Conservation (phyloP, 2,797 vertebrate genomes). For the Halcyon leucocephala region DNA sequence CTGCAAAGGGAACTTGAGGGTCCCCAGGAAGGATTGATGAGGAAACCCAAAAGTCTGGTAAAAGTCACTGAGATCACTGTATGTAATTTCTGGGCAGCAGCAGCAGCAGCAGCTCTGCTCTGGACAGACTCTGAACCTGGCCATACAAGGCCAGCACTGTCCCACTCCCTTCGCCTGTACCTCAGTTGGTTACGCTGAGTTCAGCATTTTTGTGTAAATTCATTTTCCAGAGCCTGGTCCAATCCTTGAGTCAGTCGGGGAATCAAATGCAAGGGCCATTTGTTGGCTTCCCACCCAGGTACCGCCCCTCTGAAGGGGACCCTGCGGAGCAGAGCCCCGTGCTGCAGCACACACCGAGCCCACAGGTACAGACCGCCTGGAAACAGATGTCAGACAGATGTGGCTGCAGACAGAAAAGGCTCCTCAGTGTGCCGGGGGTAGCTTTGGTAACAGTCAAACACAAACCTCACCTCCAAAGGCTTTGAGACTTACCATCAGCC, state of each 20-base stretch:
- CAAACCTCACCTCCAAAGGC: slow-evolving; percentile 12
- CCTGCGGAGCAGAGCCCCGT: background rate
- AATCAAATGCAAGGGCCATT: background rate
- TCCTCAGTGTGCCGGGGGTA: background rate
- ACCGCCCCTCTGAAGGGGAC: background rate
- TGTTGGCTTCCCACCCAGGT: background rate
- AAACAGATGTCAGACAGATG: slow-evolving; percentile 31
- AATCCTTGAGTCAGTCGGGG: background rate
- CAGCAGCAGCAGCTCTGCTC: background rate
- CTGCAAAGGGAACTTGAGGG: background rate
- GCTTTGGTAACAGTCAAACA: slow-evolving; percentile 7
- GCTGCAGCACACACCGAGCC: background rate
- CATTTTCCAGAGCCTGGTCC: background rate
- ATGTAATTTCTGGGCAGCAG: background rate
- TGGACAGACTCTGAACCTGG: background rate
- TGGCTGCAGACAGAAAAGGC: background rate
- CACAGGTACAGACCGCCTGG: background rate
- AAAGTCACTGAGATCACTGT: background rate
- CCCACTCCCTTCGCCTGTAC: background rate
- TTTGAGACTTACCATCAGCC: background rate
- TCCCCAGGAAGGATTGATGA: background rate
- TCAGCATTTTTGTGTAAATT: background rate
- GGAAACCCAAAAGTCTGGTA: background rate
- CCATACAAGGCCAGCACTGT: background rate
- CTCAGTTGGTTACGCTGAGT: rapidly evolving